A percentile compares a stretch with the other conserved stretches of the same genome.
Evolutionary conservation across 2,888 invertebrate genomes (phyloP).

Genomic region (Noctua janthina): DNA sequence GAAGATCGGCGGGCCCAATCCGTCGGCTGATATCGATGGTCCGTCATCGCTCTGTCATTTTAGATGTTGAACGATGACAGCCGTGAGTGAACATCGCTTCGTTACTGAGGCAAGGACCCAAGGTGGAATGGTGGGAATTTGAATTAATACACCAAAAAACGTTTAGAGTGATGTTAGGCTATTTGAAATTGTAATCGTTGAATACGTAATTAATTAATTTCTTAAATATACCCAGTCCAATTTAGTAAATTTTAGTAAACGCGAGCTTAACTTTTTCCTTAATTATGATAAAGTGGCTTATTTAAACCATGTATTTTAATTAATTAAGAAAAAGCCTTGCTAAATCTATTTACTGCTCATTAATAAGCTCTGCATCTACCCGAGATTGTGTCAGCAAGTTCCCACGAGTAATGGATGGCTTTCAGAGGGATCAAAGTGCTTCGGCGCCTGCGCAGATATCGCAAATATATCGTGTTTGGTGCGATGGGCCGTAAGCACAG

Average conservation of each 20-base stretch:
- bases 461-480: slow-evolving; percentile 77
- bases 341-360: slow-evolving; percentile 49
- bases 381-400: slow-evolving; percentile 70
- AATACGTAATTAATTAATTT: slow-evolving; percentile 18
- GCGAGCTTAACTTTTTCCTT: background rate
- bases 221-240: too few relatives aligned
- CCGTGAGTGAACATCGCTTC: slow-evolving; percentile 71
- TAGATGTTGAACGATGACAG: slow-evolving; percentile 79
- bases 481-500: slow-evolving; percentile 79
- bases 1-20: slow-evolving; percentile 76
- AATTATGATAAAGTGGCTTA: background rate
- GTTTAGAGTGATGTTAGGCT: background rate
- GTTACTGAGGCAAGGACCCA: slow-evolving; percentile 34
- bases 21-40: slow-evolving; percentile 81
- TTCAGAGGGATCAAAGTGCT: slow-evolving; percentile 69
- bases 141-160: slow-evolving; percentile 7
- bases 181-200: slow-evolving; percentile 24
- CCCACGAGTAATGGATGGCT: slow-evolving; percentile 74
- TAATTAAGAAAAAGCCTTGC: slow-evolving; percentile 23
- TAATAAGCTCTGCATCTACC: slow-evolving; percentile 42
- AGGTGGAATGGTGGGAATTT: slow-evolving; percentile 26
- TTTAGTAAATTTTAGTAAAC: background rate
- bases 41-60: slow-evolving; percentile 83
- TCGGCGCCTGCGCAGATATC: slow-evolving; percentile 70
- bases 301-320: background rate